Conservation (phyloP, 2,888 invertebrate genomes). For the Limulus polyphemus region DNA sequence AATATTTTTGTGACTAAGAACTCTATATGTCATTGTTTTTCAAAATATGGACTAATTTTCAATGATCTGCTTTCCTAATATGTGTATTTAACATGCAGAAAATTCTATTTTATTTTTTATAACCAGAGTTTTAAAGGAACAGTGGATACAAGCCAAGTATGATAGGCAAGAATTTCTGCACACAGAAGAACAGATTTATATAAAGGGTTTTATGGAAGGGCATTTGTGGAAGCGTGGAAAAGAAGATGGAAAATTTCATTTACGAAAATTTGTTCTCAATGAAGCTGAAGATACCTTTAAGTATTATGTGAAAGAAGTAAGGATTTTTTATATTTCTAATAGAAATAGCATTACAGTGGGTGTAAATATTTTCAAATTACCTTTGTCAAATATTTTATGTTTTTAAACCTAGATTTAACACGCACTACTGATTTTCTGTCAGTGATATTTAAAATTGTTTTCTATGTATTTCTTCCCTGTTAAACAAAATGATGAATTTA, state of each 20-base stretch:
- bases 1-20: too few species aligned
- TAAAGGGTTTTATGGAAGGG: slow-evolving; percentile 68
- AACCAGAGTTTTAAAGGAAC: slow-evolving; percentile 65
- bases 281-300: slow-evolving; percentile 68
- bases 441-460: too few species aligned
- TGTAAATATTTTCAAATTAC: slow-evolving; percentile 3
- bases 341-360: neutral
- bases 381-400: neutral
- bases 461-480: too few species aligned
- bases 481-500: too few species aligned
- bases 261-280: slow-evolving; percentile 65
- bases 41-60: too few species aligned
- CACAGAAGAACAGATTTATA: slow-evolving; percentile 58
- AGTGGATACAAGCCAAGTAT: slow-evolving; percentile 85
- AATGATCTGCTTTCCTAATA: too few species aligned
- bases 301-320: slow-evolving; percentile 44
- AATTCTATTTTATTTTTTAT: too few species aligned
- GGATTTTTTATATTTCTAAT: slow-evolving; percentile 10
- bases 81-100: too few species aligned
- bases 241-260: slow-evolving; percentile 69
- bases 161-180: slow-evolving; percentile 73
- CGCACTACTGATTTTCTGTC: neutral
- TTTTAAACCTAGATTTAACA: too few species aligned
- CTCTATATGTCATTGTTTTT: too few species aligned
- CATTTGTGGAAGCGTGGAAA: slow-evolving; percentile 78